Base-by-base conservation (phyloP, 2,113 vertebrate genomes). In the Camarhynchus parvulus region DNA sequence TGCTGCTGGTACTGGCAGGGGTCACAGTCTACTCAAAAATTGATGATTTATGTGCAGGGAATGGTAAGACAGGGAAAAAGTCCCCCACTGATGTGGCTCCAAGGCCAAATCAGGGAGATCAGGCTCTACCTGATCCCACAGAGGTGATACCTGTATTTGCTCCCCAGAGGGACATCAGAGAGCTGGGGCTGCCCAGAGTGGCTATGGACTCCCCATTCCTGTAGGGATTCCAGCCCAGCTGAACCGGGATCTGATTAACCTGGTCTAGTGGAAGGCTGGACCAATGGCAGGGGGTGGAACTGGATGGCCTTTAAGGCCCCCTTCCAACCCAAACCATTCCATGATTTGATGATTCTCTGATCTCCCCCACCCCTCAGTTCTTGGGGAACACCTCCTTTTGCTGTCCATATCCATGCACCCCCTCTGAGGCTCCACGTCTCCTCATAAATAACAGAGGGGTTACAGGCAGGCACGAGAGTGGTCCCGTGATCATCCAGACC, bases 11-110 rank as follows among this genome's bases (percentile, higher is more conserved):
- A 1, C 17, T 64, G 47, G 11, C 10, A 56, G 21, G 13, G 25
- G 19, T 93, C 68, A 49, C 14, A 20, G 6, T 30, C 46, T 69
- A 22, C 35, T 55, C 25, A 16, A 42, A 59, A 39, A 13, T 44
- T 77, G 27, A 24, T 0, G 0, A 17, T 80, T 66, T 39, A 22
- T 33, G 16, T 41, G 47, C 46, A 68, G 53, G 49, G 10, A 13
- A 74, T 33, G 16, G 19, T 83, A n/a, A 58, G 11, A 46, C 4
- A 47, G 15, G 28, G 31, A 15, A 74, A 78, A 75, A 10, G 3
- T 55, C 3, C 8, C 10, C 6, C 7, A 2, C 0, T 35, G 39
- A 74, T 1, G 1, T 17, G 22, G 4, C 19, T 85, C 13, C 35
- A 50, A 12, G 1, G 5, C 23, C 63, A 41, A 83, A 19, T 13